Evolutionary conservation across 2,113 vertebrate species (phyloP), one percentile per base, ranked within the genome.

Genomic region (Petroica traversi): DNA sequence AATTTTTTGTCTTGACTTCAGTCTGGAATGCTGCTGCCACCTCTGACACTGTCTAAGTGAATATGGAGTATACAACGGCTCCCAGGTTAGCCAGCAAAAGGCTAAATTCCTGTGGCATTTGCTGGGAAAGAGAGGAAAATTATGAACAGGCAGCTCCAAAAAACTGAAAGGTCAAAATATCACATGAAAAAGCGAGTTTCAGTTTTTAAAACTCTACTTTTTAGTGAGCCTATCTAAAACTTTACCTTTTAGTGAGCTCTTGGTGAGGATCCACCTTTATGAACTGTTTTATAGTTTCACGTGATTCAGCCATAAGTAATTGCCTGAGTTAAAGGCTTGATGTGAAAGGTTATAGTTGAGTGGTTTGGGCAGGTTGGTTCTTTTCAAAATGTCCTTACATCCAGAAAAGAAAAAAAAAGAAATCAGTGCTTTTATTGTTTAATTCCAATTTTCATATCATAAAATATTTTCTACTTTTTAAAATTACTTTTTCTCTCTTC

Each of bases 111-210:
- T 83, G 41, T 14, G 25, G 9, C n/a, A 63, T 89, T 93, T 82
- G 19, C 54, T 68, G 40, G 9, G 22, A 58, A 74, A 68, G 13
- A 48, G 31, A 90, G 17, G 13, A 69, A 91, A 86, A 81, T 41
- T 4, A 5, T 45, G 41, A 90, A 26, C 20, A 75, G 89, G 26
- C 7, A 59, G 23, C 81, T 87, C 68, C 19, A 4, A 73, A 55
- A 89, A 93, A 85, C 13, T 1, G 12, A 96, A 59, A 83, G 29
- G 41, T 86, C 61, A 90, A 74, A 95, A 81, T 57, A 89, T 28
- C 58, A 62, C 34, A 52, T n/a, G 74, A 79, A 82, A 94, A 84
- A 68, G 9, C 28, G 90, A 62, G 24, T 66, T 92, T 89, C 41
- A 71, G 0, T 89, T 87, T 92, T 79, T 82, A 54, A 80, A 77